Base-by-base conservation (phyloP, 2,888 invertebrate genomes). In the Sarcophaga caerulescens region DNA sequence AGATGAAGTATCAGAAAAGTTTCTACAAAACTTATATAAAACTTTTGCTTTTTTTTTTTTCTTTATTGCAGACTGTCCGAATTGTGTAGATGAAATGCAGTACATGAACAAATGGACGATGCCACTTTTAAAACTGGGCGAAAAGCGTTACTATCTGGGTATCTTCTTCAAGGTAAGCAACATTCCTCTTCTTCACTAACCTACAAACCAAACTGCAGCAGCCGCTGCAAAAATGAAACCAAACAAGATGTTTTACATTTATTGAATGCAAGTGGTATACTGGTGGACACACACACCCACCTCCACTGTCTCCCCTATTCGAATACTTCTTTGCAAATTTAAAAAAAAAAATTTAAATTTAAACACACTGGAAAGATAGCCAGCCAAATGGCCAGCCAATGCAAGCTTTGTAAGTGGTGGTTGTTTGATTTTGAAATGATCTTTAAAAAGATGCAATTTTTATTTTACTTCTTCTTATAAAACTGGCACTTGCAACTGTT, bases 161-260 rank as follows among this genome's bases (percentile, higher is more conserved):
- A 98, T 98, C 93, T 98, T 98, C 94, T 98, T 98, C 94, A 98
- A 97, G 97, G 98, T 98, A 95, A 94, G 93, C 91, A 17, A 87
- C 90, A 91, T 91, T 92, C 91, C 89, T 88, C 35, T 35, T 35
- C 35, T 35, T 57, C 4, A 25, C n/a, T 45, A 73, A 66, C 35
- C 47, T 12, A 17, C 25, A 59, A 59, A 66, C 60, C 63, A 59
- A 85, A 52, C 52, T 52, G 14, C 52, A 52, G 17, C 52, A 85
- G 17, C 17, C 5, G 17, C 52, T 14, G 17, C 52, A 52, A 52
- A 52, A 45, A 12, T 68, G 45, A 66, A 69, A 63, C 14, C 70
- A 63, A 52, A 57, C 78, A 63, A 85, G 45, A 62, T 19, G 45
- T 76, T 68, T 76, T 70, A 66, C 77, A 68, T 84, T 73, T 73